Evolutionary conservation across 2,888 invertebrate species (phyloP).

Genomic region (Petrolisthes cinctipes): DNA sequence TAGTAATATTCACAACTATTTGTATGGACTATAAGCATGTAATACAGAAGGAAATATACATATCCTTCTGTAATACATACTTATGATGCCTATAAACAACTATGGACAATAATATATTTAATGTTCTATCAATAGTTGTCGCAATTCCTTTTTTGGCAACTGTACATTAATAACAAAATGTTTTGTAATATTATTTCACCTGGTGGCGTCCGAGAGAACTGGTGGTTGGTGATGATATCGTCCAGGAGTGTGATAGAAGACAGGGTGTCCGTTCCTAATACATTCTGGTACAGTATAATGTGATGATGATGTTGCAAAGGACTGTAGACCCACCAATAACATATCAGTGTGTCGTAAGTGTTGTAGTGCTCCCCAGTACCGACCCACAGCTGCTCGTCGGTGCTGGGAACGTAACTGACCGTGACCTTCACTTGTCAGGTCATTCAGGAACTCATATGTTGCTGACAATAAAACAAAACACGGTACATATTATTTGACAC

Average conservation of each 20-base stretch:
- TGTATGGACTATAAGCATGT: no score
- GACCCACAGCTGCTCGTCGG: constrained; percentile 77
- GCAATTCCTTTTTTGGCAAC: no score
- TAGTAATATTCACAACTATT: no score
- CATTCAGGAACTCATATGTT: constrained; percentile 81
- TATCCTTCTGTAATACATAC: no score
- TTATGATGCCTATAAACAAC: no score
- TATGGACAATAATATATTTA: no score
- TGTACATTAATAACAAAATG: no score
- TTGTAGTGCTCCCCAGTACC: constrained; percentile 78
- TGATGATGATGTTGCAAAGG: constrained; percentile 75
- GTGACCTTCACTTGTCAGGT: constrained; percentile 73
- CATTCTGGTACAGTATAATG: constrained; percentile 80
- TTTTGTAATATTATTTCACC: constrained; percentile 20
- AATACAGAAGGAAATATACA: no score
- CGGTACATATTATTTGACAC: no score
- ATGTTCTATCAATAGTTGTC: no score
- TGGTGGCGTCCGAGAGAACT: constrained; percentile 48
- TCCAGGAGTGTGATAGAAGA: constrained; percentile 74
- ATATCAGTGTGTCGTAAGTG: constrained; percentile 78
- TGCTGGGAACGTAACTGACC: constrained; percentile 74
- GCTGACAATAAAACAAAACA: constrained; percentile 69
- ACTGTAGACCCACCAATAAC: constrained; percentile 79
- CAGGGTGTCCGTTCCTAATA: constrained; percentile 79
- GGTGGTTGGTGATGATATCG: constrained; percentile 15